Percentiles rank a stretch among this genome's conserved stretches.
Conservation (phyloP, 2,888 invertebrate genomes). For the Drosophila kuntzei region DNA sequence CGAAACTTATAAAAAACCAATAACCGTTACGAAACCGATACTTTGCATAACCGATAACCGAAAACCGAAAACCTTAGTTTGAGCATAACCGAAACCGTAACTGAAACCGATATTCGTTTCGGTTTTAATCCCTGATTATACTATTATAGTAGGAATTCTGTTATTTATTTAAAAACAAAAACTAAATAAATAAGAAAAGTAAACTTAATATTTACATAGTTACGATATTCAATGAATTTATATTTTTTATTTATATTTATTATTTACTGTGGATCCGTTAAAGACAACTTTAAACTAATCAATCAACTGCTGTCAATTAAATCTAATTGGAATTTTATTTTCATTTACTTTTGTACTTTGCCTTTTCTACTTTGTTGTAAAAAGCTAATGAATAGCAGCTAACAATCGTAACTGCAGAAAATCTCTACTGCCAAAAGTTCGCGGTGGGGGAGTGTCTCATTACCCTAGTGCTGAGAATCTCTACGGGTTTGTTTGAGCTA, state of each 20-base stretch:
- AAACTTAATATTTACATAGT: not conserved
- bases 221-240: no score
- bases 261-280: not conserved
- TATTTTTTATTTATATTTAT: no score
- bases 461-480: conserved; percentile 42
- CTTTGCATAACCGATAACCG: no score
- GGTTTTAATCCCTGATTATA: no score
- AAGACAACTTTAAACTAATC: conserved; percentile 16
- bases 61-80: no score
- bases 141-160: no score
- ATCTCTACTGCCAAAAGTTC: conserved; percentile 40
- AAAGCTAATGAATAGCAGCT: conserved; percentile 67
- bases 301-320: conserved; percentile 62
- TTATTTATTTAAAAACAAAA: no score
- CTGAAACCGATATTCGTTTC: no score
- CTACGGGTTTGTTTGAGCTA: conserved; percentile 43
- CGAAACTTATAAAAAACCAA: no score
- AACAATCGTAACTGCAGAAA: conserved; percentile 31
- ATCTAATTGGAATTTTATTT: conserved; percentile 69
- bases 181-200: no score
- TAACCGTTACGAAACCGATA: no score
- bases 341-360: conserved; percentile 46
- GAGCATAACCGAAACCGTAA: no score
- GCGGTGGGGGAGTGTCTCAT: conserved; percentile 54
- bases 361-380: conserved; percentile 27